phyloP scores from a whole-genome alignment of 2,888 invertebrate genomes.

The Nipponacmea schrenckii region DNA sequence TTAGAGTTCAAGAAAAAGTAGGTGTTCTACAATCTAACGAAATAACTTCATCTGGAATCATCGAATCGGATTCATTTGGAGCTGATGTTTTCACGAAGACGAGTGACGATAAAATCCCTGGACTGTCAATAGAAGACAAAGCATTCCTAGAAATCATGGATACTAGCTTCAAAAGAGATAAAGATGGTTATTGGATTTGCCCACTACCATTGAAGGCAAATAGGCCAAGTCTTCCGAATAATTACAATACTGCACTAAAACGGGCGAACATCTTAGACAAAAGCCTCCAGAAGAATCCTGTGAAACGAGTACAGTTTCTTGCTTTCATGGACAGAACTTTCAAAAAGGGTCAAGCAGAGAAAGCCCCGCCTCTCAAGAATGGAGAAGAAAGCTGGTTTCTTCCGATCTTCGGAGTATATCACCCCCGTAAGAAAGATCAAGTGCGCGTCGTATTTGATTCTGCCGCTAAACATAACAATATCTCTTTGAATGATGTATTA shows the following conservation, averaged over 20 bases:
- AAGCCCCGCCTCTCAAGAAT: constrained; percentile 22
- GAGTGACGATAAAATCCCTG: constrained; percentile 21
- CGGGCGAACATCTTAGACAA: constrained; percentile 6
- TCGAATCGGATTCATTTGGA: too few species aligned
- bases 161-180: constrained; percentile 7
- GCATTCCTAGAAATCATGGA: constrained; percentile 26
- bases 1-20: too few species aligned
- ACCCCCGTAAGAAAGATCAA: constrained; percentile 34
- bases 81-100: constrained; percentile 19
- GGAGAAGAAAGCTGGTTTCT: constrained; percentile 36
- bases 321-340: constrained; percentile 12
- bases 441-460: constrained; percentile 34
- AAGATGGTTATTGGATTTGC: constrained; percentile 21
- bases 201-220: constrained; percentile 5
- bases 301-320: constrained; percentile 19
- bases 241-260: constrained; percentile 10
- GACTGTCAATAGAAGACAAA: constrained; percentile 27
- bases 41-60: too few species aligned
- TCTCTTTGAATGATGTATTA: constrained; percentile 29
- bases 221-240: constrained; percentile 10
- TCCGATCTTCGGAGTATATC: constrained; percentile 36
- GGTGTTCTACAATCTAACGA: too few species aligned
- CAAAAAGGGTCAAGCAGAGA: constrained; percentile 20
- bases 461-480: constrained; percentile 27
- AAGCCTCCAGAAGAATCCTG: constrained; percentile 12